A percentile compares a stretch with the other conserved stretches of the same genome.
These are phyloP conservation scores for Herminia tarsipennalis DNA, from an alignment of 2,888 invertebrate species.

Conservation along the genomic window DNA sequence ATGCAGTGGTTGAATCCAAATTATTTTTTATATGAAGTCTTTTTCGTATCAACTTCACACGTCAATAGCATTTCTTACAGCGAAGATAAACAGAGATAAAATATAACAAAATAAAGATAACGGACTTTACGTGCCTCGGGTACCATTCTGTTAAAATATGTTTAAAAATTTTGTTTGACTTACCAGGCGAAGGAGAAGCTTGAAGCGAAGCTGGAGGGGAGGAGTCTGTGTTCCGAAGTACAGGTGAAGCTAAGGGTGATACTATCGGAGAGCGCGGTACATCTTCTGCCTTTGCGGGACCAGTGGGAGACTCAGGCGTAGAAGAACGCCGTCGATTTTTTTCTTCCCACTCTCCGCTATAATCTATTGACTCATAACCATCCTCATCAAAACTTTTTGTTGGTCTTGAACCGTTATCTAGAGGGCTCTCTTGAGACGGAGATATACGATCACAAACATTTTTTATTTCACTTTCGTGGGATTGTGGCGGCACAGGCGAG, in stretches of 20 bases:
- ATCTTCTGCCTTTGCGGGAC: slow-evolving; percentile 57
- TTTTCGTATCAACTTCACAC: slow-evolving; percentile 29
- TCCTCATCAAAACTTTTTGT: slow-evolving; percentile 61
- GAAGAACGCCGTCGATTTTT: slow-evolving; percentile 73
- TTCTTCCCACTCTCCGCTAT: slow-evolving; percentile 70
- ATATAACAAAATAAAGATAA: slow-evolving; percentile 59
- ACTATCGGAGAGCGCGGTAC: slow-evolving; percentile 64
- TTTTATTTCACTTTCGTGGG: slow-evolving; percentile 53
- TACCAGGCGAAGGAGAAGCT: slow-evolving; percentile 72
- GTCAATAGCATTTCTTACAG: slow-evolving; percentile 49
- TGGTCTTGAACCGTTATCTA: slow-evolving; percentile 57
- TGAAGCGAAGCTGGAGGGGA: slow-evolving; percentile 62
- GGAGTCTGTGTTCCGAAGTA: slow-evolving; percentile 59
- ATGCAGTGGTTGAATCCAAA: too few relatives aligned
- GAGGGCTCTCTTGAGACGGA: slow-evolving; percentile 50
- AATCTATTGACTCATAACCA: slow-evolving; percentile 67
- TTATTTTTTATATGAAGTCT: background rate
- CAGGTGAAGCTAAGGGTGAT: slow-evolving; percentile 73
- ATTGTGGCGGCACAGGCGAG: slow-evolving; percentile 52
- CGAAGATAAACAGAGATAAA: slow-evolving; percentile 60
- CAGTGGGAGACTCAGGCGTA: slow-evolving; percentile 69
- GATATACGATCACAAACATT: slow-evolving; percentile 46
- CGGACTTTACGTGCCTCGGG: slow-evolving; percentile 22
- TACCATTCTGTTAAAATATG: slow-evolving; percentile 27
- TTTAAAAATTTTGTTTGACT: slow-evolving; percentile 42